Percentiles rank a stretch among this genome's conserved stretches.
These are phyloP conservation scores for Puntigrus tetrazona DNA, from an alignment of 2,113 vertebrate genomes.

Conservation along the genomic window DNA sequence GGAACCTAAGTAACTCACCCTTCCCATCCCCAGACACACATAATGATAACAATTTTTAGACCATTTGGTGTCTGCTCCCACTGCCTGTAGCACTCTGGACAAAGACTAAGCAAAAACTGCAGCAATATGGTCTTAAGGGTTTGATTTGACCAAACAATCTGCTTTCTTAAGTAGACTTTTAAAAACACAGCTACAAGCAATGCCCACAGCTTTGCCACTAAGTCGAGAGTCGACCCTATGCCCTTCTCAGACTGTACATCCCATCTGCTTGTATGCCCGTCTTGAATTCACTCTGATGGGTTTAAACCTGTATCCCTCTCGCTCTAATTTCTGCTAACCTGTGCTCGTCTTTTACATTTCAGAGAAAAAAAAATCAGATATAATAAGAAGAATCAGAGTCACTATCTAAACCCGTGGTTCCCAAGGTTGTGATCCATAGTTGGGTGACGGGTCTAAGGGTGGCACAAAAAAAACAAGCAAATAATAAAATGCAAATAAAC, in stretches of 20 bases:
- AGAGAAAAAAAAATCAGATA: background rate
- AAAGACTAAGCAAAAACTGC: constrained; percentile 64
- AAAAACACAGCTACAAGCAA: constrained; percentile 76
- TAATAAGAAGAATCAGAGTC: background rate
- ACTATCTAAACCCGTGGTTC: background rate
- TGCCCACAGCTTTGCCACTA: constrained; percentile 75
- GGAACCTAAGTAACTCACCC: constrained; percentile 62
- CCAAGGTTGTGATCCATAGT: background rate
- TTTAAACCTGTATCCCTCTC: constrained; percentile 68
- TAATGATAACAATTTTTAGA: constrained; percentile 74
- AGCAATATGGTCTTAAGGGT: constrained; percentile 79
- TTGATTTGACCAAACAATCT: constrained; percentile 79
- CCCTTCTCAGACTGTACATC: constrained; percentile 71
- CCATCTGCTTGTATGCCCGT: constrained; percentile 77
- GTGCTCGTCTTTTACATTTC: background rate
- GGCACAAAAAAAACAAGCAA: background rate
- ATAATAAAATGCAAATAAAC: background rate
- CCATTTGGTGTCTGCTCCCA: constrained; percentile 78
- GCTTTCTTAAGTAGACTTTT: constrained; percentile 80
- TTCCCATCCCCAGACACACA: constrained; percentile 71
- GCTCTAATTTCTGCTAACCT: constrained; percentile 28
- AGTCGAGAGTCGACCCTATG: constrained; percentile 69
- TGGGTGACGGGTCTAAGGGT: background rate
- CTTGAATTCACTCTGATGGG: constrained; percentile 71
- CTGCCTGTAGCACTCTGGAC: constrained; percentile 74